Evolutionary conservation across 37 sponge, comb jelly and placozoan genomes (phyloP), one percentile per base, ranked within the genome.

Genomic region (Ephydatia muelleri): DNA sequence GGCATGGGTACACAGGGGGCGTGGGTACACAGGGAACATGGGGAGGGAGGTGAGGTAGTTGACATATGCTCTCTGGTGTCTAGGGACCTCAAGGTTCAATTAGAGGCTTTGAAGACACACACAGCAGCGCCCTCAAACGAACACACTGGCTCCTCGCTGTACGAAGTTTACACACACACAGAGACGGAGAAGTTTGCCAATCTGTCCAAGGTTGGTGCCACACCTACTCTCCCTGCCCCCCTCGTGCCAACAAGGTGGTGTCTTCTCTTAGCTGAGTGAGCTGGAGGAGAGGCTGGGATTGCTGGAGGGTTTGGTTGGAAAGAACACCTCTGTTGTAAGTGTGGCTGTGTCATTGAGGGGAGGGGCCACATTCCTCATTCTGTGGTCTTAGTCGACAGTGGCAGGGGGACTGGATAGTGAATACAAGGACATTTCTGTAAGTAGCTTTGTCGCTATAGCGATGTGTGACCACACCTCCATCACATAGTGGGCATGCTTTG

Each of bases 111-210:
- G 25, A 88, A 88, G 67, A 0, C 75, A 2, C 22, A 21, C n/a
- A n/a, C n/a, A 19, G 77, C 33, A 43, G 77, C 2, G 34, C 49
- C 80, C n/a, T 27, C 85, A 28, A 38, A 19, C 5, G 31, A 67
- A 21, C 35, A 57, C 1, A 35, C 27, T 19, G 57, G 74, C 76
- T 67, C 36, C 31, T 38, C 77, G 19, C 27, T 82, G 27, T 91
- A 91, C 40, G 91, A 91, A 47, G 72, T 91, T 27, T 91, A 82
- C 72, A 65, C 83, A 14, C 68, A 73, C 21, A 72, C 82, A 2
- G 91, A 91, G 49, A 36, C 91, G 0, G 91, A 83, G 3, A 91
- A 91, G 48, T 91, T 91, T 70, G 70, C 86, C 13, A 86, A 91
- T 43, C 79, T 91, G 36, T 91, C 91, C 3, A 91, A 91, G 79